These are phyloP conservation scores for Dryobates pubescens DNA, from an alignment of 2,797 vertebrate genomes.

Conservation along the genomic window DNA sequence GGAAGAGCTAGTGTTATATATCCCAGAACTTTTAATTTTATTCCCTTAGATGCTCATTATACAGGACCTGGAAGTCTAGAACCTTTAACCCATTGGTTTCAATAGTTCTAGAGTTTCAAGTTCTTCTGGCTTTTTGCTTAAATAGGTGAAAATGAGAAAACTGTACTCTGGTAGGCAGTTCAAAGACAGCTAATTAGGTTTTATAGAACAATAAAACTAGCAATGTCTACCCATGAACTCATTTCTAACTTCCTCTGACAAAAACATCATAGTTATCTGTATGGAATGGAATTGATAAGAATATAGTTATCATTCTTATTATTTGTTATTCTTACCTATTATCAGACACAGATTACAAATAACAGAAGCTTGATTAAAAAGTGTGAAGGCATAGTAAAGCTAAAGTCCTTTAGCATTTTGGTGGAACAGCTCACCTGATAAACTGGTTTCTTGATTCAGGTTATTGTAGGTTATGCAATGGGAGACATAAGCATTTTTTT, in stretches of 20 bases:
- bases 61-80: neutral
- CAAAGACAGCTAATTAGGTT: neutral
- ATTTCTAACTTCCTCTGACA: neutral
- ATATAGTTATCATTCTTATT: neutral
- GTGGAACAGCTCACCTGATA: neutral
- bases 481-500: neutral
- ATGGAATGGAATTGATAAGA: neutral
- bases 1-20: neutral
- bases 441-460: neutral
- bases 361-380: neutral
- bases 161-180: neutral
- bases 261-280: neutral
- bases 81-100: neutral
- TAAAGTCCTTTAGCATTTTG: neutral
- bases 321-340: neutral
- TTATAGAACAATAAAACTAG: neutral
- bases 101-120: neutral
- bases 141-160: conserved; percentile 15
- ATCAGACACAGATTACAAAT: neutral
- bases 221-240: neutral
- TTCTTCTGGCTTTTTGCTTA: neutral
- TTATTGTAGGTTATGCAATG: neutral
- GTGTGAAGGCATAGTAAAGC: neutral
- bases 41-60: conserved; percentile 4
- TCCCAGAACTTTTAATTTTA: neutral